Base-by-base conservation (phyloP, 2,797 vertebrate species). In the Crocidura indochinensis region DNA sequence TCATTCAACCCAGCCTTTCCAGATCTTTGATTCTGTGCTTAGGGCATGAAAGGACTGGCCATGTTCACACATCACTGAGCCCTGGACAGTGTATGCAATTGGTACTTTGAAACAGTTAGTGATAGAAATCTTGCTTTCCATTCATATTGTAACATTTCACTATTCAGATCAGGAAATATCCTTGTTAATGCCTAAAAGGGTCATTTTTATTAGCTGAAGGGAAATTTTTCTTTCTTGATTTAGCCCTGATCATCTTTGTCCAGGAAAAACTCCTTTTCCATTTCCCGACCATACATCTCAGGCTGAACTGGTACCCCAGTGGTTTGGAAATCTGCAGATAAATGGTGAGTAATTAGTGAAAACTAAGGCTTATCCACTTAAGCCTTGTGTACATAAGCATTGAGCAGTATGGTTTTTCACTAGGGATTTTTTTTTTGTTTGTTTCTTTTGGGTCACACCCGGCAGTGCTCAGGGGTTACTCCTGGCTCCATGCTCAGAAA, bases 311-410 rank as follows among this genome's bases (percentile, higher is more conserved):
- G 98, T 98, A 84, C 98, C 98, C 29, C 98, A 98, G 26, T 99
- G 99, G 99, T 99, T 99, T 95, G 99, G 97, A 95, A 97, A 97
- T 94, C 96, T 98, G 94, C 97, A 98, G 68, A 67, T 97, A 93
- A 98, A 98, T 8, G 99, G 99, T 99, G 92, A 97, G 95, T 91
- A 29, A 73, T 90, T 46, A 71, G 56, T 88, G 26, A 74, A 76
- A 92, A 53, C n/a, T 84, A 49, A 44, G 15, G 81, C 27, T 44
- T 72, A 27, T 17, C 56, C 46, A 83, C 53, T 49, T 74, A 38
- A 38, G 38, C 38, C 38, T 38, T 38, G 38, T 38, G 2, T 38
- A 38, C 38, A 38, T 38, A 38, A 38, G 38, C 38, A 51, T 2
- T 17, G 90, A 81, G 26, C 82, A 85, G 27, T 85, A 6, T 10